phyloP scores from a whole-genome alignment of 2,113 vertebrate genomes.

The Trematocara unimaculatum region DNA sequence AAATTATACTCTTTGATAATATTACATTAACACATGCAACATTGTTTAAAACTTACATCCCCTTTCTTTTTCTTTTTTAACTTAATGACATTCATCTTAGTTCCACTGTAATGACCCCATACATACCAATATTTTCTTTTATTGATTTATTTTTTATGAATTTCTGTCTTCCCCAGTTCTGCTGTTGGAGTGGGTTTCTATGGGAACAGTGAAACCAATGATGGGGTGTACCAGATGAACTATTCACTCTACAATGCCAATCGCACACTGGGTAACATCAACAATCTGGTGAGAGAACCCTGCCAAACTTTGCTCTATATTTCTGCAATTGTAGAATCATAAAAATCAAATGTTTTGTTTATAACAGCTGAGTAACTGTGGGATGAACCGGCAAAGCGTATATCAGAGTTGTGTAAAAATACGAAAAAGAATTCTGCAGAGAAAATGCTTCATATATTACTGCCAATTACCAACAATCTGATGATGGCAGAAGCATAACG shows the following conservation, averaged over 20 bases:
- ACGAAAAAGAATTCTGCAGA: neutral
- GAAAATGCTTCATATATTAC: neutral
- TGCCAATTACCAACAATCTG: neutral
- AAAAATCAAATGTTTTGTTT: neutral
- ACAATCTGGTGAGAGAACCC: conserved; percentile 79
- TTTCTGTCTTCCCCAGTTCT: conserved; percentile 69
- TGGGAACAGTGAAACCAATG: conserved; percentile 95
- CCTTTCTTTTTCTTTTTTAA: neutral
- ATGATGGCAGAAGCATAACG: neutral
- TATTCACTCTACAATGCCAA: conserved; percentile 89
- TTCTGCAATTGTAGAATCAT: neutral
- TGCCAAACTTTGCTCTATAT: neutral
- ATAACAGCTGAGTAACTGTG: neutral
- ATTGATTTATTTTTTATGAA: conserved; percentile 1
- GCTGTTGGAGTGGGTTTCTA: conserved; percentile 94
- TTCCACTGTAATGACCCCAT: neutral
- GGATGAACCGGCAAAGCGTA: neutral
- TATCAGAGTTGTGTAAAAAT: neutral
- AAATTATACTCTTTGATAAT: neutral
- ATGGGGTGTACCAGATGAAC: conserved; percentile 90
- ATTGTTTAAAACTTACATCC: neutral
- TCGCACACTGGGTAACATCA: conserved; percentile 84
- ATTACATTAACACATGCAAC: neutral
- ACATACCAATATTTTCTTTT: neutral
- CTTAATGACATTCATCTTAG: neutral